Percentiles rank a stretch among this genome's conserved stretches.
phyloP scores from a whole-genome alignment of 2,888 invertebrate genomes.

The Cantharis nigra region DNA sequence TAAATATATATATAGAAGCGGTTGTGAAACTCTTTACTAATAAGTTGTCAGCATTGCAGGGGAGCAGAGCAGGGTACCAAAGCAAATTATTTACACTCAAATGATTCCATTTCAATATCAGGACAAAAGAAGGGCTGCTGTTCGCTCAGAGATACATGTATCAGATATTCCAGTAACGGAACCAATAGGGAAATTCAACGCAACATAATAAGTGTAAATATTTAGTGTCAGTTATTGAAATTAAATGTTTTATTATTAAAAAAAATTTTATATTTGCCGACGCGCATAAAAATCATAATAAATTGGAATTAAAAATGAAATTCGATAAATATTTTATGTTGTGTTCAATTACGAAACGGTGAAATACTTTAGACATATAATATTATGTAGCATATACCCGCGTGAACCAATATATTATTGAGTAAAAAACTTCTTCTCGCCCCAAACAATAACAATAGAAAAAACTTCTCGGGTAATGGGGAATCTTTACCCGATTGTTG shows the following conservation, averaged over 20 bases:
- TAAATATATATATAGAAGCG: slow-evolving; percentile 18
- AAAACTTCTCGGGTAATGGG: too few species aligned
- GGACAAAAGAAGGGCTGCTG: slow-evolving; percentile 64
- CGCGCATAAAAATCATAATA: too few species aligned
- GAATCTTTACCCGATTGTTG: too few species aligned
- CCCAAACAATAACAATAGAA: too few species aligned
- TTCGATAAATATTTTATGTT: too few species aligned
- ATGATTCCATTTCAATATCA: slow-evolving; percentile 73
- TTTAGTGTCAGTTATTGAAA: slow-evolving; percentile 11
- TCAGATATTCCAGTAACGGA: slow-evolving; percentile 44
- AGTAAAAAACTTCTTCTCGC: too few species aligned
- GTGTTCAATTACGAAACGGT: too few species aligned
- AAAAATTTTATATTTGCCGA: too few species aligned
- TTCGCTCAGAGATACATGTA: slow-evolving; percentile 49
- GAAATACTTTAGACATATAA: too few species aligned
- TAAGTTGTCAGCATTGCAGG: slow-evolving; percentile 48
- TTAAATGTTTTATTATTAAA: not conserved
- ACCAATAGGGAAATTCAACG: slow-evolving; percentile 29
- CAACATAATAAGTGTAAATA: slow-evolving; percentile 24
- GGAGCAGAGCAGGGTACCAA: slow-evolving; percentile 54
- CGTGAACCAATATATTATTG: too few species aligned
- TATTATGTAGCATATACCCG: too few species aligned
- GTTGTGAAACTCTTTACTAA: slow-evolving; percentile 42
- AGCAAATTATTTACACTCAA: slow-evolving; percentile 73
- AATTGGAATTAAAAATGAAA: too few species aligned